phyloP scores from a whole-genome alignment of 2,113 vertebrate species.

The Ceuthmochares aereus region DNA sequence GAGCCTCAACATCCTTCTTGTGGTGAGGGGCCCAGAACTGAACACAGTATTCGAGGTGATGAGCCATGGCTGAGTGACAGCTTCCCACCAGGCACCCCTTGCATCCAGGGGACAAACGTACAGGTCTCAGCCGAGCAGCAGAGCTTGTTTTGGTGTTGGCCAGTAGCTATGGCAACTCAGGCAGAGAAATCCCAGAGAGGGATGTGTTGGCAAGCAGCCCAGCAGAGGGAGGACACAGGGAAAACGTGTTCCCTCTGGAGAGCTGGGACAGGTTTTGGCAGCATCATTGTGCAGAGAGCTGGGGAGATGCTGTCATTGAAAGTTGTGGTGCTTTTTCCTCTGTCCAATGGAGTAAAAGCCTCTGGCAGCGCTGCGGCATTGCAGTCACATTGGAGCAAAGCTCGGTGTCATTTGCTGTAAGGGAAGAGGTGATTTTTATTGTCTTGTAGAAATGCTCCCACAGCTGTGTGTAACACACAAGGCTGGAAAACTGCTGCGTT shows the following conservation, averaged over 20 bases:
- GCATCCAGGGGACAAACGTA: neutral
- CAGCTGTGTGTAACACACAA: neutral
- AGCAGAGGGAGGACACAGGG: neutral
- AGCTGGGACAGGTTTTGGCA: neutral
- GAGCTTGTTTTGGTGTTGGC: neutral
- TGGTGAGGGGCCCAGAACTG: too few species aligned
- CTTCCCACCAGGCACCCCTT: neutral
- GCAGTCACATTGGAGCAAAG: neutral
- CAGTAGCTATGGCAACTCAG: constrained; percentile 64
- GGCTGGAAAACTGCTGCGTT: neutral
- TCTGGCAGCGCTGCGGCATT: neutral
- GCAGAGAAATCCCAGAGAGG: constrained; percentile 6
- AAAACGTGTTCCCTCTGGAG: neutral
- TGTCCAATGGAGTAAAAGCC: neutral
- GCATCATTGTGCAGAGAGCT: neutral
- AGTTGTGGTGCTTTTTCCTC: neutral
- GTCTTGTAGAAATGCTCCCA: neutral
- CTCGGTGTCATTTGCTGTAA: fast-evolving
- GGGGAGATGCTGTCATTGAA: neutral
- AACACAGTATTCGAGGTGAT: too few species aligned
- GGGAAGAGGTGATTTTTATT: neutral
- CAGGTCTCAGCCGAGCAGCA: neutral
- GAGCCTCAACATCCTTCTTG: too few species aligned
- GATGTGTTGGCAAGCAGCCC: constrained; percentile 32
- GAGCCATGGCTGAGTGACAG: neutral